phyloP scores from a whole-genome alignment of 1,140 invertebrate species.

The Rhyzopertha dominica region DNA sequence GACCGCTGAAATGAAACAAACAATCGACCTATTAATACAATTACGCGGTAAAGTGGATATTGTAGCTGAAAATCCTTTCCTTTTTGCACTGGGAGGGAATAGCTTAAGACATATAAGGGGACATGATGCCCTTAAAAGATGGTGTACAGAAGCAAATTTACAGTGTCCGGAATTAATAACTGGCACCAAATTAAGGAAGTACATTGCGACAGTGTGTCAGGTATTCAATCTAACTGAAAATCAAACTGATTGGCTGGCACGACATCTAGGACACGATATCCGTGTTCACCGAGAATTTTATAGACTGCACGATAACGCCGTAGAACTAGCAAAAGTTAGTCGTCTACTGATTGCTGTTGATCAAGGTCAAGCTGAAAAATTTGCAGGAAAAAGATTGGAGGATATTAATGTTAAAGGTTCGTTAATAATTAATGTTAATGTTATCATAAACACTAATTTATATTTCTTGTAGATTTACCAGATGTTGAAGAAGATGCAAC shows the following conservation, averaged over 20 bases:
- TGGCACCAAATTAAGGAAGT: conserved; percentile 16
- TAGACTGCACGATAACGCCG: conserved; percentile 9
- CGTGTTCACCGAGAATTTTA: conserved; percentile 13
- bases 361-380: conserved; percentile 7
- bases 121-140: conserved; percentile 11
- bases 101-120: conserved; percentile 8
- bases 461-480: conserved; percentile 12
- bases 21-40: too few relatives aligned
- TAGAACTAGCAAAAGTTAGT: conserved; percentile 15
- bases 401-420: not conserved
- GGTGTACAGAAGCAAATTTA: conserved; percentile 9
- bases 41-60: too few relatives aligned
- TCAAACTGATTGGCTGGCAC: conserved; percentile 12
- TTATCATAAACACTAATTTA: not conserved
- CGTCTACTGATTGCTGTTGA: conserved; percentile 6
- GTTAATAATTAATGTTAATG: not conserved
- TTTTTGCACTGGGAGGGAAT: too few relatives aligned
- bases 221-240: conserved; percentile 15
- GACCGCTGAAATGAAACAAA: too few relatives aligned
- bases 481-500: conserved; percentile 11
- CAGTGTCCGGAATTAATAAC: conserved; percentile 7
- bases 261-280: conserved; percentile 13
- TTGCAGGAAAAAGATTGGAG: conserved; percentile 8
- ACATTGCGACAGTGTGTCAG: conserved; percentile 12
- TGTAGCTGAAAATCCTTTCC: too few relatives aligned